These are phyloP conservation scores for Tetramorium bicarinatum DNA, from an alignment of 2,888 invertebrate species.

Conservation along the genomic window DNA sequence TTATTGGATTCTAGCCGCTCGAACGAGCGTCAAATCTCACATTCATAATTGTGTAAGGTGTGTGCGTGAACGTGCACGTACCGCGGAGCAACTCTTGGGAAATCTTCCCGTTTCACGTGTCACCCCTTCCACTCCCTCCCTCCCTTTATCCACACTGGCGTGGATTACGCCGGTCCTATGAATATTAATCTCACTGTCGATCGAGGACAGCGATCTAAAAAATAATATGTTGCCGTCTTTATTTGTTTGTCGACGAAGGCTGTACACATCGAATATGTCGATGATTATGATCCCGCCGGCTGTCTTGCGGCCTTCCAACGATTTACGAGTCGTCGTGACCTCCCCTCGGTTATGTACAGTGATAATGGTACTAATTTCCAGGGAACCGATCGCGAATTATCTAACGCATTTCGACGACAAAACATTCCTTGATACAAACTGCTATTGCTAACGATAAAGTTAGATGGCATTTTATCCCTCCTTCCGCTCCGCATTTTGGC, in stretches of 20 bases:
- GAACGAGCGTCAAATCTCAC: neutral
- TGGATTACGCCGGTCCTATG: neutral
- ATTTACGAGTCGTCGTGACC: neutral
- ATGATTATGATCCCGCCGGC: neutral
- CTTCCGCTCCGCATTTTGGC: neutral
- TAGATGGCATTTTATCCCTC: neutral
- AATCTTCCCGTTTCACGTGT: neutral
- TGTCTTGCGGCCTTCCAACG: neutral
- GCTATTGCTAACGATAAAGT: neutral
- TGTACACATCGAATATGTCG: neutral
- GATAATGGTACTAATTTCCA: slow-evolving; percentile 3
- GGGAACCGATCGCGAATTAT: neutral
- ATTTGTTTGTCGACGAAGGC: neutral
- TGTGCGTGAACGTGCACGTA: neutral
- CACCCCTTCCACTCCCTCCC: neutral
- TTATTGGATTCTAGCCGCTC: neutral
- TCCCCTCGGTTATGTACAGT: neutral
- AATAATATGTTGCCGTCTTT: neutral
- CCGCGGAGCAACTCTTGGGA: neutral
- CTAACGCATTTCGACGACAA: neutral
- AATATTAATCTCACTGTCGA: neutral
- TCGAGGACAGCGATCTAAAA: neutral
- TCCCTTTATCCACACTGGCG: neutral
- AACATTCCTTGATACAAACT: neutral
- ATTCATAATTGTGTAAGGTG: neutral